Base-by-base conservation (phyloP, 2,113 vertebrate species). In the Scortum barcoo region DNA sequence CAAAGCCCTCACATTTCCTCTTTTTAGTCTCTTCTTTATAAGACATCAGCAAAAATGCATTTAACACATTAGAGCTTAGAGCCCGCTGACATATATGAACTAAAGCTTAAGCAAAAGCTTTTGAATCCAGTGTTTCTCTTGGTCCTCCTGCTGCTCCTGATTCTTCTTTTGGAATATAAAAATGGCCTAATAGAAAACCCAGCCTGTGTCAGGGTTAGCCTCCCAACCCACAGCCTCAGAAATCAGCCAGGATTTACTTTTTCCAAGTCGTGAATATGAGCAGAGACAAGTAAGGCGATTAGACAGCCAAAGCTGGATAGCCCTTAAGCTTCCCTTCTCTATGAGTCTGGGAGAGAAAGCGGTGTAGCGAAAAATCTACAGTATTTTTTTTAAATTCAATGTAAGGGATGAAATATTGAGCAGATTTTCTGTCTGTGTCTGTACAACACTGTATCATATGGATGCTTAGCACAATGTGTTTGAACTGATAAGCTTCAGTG, bases 111-210 rank as follows among this genome's bases (percentile, higher is more conserved):
- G 73, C 26, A 54, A 74, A 75, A 74, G 53, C 62, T 81, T 80
- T 76, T 81, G 73, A 83, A 76, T 83, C 67, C 81, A 80, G 61
- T 86, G 74, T 90, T 90, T 85, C 78, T 83, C 78, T 91, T 87
- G 76, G 67, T 89, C 57, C 67, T 78, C 70, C 72, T 67, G 61
- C 56, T 61, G 70, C 77, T 80, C 70, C 57, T 56, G 44, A 69
- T 77, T 90, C 86, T 81, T 82, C 81, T 58, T 65, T 53, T 85
- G 71, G 48, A 89, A 84, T 66, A 74, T 61, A 81, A 80, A 83
- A 86, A 83, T 66, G 65, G 67, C 76, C 78, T 86, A 91, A 93
- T 90, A 93, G 86, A 89, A 92, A 93, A 91, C 40, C 78, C 91
- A 93, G 91, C 92, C 83, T 75, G 60, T 71, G 72, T 78, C 73